These are phyloP conservation scores for Xestia sexstrigata DNA, from an alignment of 2,888 invertebrate species.

Conservation along the genomic window DNA sequence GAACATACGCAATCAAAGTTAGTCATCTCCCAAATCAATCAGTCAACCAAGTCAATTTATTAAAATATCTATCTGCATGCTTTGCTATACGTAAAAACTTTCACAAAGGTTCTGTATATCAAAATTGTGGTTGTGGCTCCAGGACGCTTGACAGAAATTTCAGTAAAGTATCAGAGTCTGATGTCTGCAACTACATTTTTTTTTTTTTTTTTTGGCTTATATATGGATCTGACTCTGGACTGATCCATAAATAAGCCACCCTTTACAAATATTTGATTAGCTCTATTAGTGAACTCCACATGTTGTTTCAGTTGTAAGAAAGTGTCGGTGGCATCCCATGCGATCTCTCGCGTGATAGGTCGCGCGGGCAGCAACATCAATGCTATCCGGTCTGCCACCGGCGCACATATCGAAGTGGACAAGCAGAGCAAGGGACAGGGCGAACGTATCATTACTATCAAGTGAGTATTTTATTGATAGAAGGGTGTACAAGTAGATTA, in stretches of 20 bases:
- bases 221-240: too few species aligned
- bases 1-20: not conserved
- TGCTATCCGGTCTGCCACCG: constrained; percentile 98
- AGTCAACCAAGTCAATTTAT: not conserved
- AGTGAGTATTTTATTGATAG: constrained; percentile 88
- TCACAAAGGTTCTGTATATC: not conserved
- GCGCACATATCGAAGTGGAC: constrained; percentile 99
- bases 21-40: not conserved
- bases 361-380: constrained; percentile 99
- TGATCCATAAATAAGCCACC: not conserved
- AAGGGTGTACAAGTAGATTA: not conserved
- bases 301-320: constrained; percentile 93
- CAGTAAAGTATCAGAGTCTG: not conserved
- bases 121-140: not conserved
- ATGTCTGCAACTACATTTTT: not conserved
- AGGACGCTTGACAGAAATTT: too few species aligned
- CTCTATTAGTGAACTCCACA: not conserved
- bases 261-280: not conserved
- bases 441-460: constrained; percentile 98
- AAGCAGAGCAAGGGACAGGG: constrained; percentile 98
- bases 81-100: not conserved
- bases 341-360: constrained; percentile 99
- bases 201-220: too few species aligned
- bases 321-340: constrained; percentile 98
- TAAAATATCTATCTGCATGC: not conserved